phyloP scores from a whole-genome alignment of 2,888 invertebrate species.

The Agrypnus murinus region DNA sequence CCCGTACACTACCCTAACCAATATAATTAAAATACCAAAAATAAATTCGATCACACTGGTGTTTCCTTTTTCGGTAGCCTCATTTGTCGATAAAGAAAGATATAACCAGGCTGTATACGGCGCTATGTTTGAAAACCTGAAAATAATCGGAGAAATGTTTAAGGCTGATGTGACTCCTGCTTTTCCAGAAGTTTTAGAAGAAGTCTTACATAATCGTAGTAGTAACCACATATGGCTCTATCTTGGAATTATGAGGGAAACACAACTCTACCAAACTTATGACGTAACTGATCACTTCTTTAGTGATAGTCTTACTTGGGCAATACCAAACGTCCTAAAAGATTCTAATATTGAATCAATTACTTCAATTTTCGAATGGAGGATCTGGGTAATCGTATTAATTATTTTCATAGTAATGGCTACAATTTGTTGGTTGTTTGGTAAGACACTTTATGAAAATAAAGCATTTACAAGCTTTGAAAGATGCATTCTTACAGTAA shows the following conservation, averaged over 20 bases:
- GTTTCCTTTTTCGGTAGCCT: background rate
- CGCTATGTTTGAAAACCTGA: background rate
- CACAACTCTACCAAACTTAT: background rate
- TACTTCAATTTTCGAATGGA: no score
- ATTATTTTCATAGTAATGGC: background rate
- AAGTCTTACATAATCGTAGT: background rate
- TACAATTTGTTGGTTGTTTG: background rate
- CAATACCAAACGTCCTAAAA: slow-evolving; percentile 1
- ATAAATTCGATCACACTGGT: background rate
- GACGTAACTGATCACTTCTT: slow-evolving; percentile 1
- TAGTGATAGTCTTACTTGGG: slow-evolving; percentile 13
- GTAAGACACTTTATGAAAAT: background rate
- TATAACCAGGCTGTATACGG: no score
- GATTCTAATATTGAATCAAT: no score
- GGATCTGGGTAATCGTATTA: background rate
- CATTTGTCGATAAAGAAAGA: background rate
- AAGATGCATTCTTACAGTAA: background rate
- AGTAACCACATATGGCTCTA: background rate
- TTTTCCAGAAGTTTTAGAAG: background rate
- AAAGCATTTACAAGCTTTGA: background rate
- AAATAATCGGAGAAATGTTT: background rate
- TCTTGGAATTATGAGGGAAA: background rate
- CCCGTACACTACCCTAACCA: background rate
- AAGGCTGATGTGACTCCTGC: background rate
- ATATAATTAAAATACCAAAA: background rate